Evolutionary conservation across 2,888 invertebrate genomes (phyloP), one percentile per base, ranked within the genome.

Genomic region (Chymomyza amoena): DNA sequence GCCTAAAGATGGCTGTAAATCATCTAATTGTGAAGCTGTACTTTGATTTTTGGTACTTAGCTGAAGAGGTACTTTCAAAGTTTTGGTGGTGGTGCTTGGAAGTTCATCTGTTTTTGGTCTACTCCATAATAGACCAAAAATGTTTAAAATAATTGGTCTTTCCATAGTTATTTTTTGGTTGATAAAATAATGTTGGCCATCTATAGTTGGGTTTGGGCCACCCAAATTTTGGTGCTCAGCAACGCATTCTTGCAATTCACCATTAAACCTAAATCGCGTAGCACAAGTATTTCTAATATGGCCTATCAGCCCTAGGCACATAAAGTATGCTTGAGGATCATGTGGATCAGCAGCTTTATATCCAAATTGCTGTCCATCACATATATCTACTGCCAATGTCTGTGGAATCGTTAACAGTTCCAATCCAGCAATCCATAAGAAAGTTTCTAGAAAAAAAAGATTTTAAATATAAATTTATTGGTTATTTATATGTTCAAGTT

Each of bases 261-360:
- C 64, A 59, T 76, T 75, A 16, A 88, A 84, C 0, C 20, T 59
- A 51, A 57, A 73, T n/a, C 82, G 82, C 4, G 81, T 73, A 0
- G 70, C 10, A 54, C 84, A 84, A 10, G 20, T 68, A 6, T 50
- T 76, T n/a, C 15, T 64, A 16, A 78, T 64, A 15, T 75, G 71
- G 0, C 87, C 87, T 6, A 84, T 20, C 2, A 66, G n/a, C 4
- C 85, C 85, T 6, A 88, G 59, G 16, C 84, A 84, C 0, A 77
- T 36, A 18, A 66, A 80, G 62, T 84, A 84, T 54, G 78, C 73
- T 16, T 66, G 65, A 15, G 78, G 61, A 68, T 88, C 73, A 4
- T 61, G 61, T 54, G 78, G 68, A 68, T 76, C 74, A 28, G 39
- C 50, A 16, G 62, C 54, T 73, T 80, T 88, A 71, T 74, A 78